A percentile compares a stretch with the other conserved stretches of the same genome.
Evolutionary conservation across 2,797 vertebrate species (phyloP).

Genomic region (Phrynocephalus guinanensis): DNA sequence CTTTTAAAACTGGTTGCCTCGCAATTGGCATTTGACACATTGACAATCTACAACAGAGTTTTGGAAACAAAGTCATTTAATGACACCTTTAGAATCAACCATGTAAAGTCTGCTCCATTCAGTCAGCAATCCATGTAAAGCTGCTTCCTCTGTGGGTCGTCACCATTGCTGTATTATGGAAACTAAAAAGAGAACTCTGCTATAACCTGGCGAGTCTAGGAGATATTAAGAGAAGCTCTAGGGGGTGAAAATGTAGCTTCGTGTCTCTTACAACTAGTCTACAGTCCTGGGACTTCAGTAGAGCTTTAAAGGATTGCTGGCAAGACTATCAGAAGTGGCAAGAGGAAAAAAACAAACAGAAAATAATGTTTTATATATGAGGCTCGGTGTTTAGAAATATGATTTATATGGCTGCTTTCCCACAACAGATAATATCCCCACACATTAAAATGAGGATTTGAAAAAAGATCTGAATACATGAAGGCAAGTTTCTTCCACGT

Average conservation of each 20-base stretch:
- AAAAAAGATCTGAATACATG: conserved; percentile 45
- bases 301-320: conserved; percentile 38
- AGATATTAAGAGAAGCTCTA: not conserved
- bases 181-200: not conserved
- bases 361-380: conserved; percentile 35
- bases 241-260: not conserved
- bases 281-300: not conserved
- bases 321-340: conserved; percentile 52
- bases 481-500: conserved; percentile 43
- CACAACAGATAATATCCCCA: conserved; percentile 36
- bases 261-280: not conserved
- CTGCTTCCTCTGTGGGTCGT: not conserved
- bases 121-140: not conserved
- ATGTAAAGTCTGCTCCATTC: not conserved
- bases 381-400: conserved; percentile 26
- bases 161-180: not conserved
- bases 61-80: not conserved
- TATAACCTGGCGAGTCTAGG: not conserved
- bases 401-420: conserved; percentile 46
- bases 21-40: not conserved
- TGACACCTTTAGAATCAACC: not conserved
- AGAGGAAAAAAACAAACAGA: conserved; percentile 48
- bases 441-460: conserved; percentile 37
- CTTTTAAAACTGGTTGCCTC: not conserved
- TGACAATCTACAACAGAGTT: not conserved